A percentile compares a stretch with the other conserved stretches of the same genome.
phyloP scores from a whole-genome alignment of 2,113 vertebrate genomes.

The Pterocles gutturalis region DNA sequence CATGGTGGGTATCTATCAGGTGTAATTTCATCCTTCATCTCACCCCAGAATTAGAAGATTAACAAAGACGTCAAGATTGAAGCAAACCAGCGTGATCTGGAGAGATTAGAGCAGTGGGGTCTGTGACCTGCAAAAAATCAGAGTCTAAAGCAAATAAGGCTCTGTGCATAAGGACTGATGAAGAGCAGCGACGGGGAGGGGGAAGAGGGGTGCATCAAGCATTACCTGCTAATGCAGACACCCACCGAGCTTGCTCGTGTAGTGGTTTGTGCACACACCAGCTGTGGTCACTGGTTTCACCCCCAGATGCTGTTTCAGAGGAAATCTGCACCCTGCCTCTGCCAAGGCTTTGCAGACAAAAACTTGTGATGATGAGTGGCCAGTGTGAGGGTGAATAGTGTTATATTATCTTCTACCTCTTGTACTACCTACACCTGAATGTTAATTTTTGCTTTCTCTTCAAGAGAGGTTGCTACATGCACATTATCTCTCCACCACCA shows the following conservation, averaged over 20 bases:
- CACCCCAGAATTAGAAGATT: background rate
- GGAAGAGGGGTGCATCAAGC: background rate
- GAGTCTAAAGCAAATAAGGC: background rate
- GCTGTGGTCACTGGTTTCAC: background rate
- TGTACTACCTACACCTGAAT: background rate
- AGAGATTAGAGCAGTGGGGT: background rate
- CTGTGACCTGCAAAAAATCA: background rate
- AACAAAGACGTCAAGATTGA: background rate
- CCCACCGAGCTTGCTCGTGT: rapidly evolving
- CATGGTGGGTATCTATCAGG: background rate
- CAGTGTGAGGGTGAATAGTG: background rate
- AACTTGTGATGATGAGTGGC: background rate
- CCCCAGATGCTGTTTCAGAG: background rate
- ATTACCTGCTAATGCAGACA: background rate
- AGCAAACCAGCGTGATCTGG: background rate
- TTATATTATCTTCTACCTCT: background rate
- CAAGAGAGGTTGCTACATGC: background rate
- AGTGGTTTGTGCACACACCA: background rate
- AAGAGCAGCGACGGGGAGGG: background rate
- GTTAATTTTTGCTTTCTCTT: constrained; percentile 29
- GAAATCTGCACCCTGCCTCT: background rate
- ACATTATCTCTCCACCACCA: background rate
- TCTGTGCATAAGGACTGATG: background rate
- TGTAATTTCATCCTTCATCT: constrained; percentile 15
- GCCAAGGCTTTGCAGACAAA: background rate